These are phyloP conservation scores for Hydrophis major DNA, from an alignment of 2,797 vertebrate genomes.

Conservation along the genomic window DNA sequence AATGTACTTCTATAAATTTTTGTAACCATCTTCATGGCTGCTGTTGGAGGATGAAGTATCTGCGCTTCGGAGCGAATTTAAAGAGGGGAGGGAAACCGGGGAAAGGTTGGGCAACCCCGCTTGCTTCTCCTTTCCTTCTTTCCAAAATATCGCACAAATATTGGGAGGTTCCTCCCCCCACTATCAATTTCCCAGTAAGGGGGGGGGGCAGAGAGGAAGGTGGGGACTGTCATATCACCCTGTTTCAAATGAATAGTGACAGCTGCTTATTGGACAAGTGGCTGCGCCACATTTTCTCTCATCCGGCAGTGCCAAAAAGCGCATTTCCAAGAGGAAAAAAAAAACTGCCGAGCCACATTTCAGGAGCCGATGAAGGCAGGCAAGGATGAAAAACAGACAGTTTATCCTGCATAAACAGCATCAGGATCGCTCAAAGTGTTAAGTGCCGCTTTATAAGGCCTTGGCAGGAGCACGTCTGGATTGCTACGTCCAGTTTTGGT, in stretches of 20 bases:
- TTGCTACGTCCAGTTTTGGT: too few relatives aligned
- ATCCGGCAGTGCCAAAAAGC: background rate
- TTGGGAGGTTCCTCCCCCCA: background rate
- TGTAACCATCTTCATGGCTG: background rate
- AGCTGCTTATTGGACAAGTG: background rate
- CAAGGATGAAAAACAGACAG: background rate
- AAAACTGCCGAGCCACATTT: background rate
- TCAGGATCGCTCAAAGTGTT: too few relatives aligned
- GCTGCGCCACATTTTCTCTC: rapidly evolving
- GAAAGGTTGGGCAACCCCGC: background rate
- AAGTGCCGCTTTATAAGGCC: too few relatives aligned
- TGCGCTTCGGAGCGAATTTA: slow-evolving; percentile 16
- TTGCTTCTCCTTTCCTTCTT: background rate
- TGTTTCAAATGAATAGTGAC: background rate
- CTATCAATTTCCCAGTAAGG: background rate
- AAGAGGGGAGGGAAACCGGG: background rate
- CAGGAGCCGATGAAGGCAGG: slow-evolving; percentile 15
- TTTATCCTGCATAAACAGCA: too few relatives aligned
- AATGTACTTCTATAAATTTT: slow-evolving; percentile 9
- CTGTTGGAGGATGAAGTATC: background rate
- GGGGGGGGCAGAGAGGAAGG: too few relatives aligned
- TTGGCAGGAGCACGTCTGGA: too few relatives aligned
- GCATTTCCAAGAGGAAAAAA: slow-evolving; percentile 35
- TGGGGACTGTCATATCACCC: background rate
- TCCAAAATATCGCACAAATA: slow-evolving; percentile 1